Evolutionary conservation across 2,113 vertebrate genomes (phyloP), one percentile per base, ranked within the genome.

Genomic region (Crotalus helleri): DNA sequence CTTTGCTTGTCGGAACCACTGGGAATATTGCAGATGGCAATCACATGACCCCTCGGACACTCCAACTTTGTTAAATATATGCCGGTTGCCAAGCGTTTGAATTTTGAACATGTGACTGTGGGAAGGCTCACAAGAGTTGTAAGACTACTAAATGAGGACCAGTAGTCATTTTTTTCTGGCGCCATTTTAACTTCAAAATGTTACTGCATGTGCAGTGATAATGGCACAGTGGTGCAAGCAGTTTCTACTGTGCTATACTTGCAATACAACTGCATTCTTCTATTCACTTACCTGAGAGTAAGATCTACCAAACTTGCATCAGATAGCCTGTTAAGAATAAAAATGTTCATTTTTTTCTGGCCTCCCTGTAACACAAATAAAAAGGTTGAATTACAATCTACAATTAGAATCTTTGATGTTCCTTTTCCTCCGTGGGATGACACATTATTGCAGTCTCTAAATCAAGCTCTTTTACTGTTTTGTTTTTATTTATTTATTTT

Each of bases 391-490:
- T 69, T 69, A 69, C 33, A 69, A 69, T 69, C 12, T 46, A 46
- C 46, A 46, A 46, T 33, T 51, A 17, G 29, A 21, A n/a, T 33
- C 1, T 44, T 24, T 91, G n/a, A 29, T 33, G 11, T 74, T 55
- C 51, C 94, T 95, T 95, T 89, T 94, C 95, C 94, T 96, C 92
- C 95, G 61, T 89, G 91, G 39, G 0, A 0, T 92, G 90, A 87
- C 44, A 92, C 59, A 91, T 61, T n/a, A 69, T 53, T 10, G 9
- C 5, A 19, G 9, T 86, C 46, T 46, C 17, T 23, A 51, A 3
- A 26, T 54, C 46, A 29, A 90, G 21, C 13, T 59, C 21, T 23
- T 53, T 53, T 74, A 10, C 49, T 86, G 17, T 21, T 39, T 21
- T 19, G 12, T n/a, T 74, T 5, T 19, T 13, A n/a, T 69, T 69